Evolutionary conservation across 2,113 vertebrate species (phyloP).

Genomic region (Callorhinus ursinus): DNA sequence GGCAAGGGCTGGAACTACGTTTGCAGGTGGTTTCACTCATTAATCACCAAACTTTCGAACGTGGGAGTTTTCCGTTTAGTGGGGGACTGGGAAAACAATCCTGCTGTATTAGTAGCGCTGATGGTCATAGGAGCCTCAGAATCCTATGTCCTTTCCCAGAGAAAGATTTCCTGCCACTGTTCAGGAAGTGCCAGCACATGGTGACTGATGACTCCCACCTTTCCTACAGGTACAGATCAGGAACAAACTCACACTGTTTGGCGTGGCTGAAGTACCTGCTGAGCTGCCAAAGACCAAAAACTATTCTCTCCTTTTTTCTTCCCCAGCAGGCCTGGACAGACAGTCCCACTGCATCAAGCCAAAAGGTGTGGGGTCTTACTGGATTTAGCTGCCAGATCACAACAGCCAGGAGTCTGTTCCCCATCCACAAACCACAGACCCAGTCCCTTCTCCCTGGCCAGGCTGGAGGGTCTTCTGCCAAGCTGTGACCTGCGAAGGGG

Average conservation of each 20-base stretch:
- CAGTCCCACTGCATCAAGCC: not conserved
- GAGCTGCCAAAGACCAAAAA: not conserved
- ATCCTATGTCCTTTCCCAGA: not conserved
- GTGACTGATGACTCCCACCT: not conserved
- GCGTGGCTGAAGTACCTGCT: not conserved
- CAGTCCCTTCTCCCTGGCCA: not conserved
- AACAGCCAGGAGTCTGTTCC: not conserved
- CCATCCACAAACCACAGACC: constrained; percentile 6
- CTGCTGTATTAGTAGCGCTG: not conserved
- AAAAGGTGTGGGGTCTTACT: not conserved
- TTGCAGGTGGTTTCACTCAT: not conserved
- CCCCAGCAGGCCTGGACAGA: not conserved
- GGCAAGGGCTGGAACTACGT: not conserved
- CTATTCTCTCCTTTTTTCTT: not conserved
- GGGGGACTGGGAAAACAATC: not conserved
- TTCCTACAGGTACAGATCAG: not conserved
- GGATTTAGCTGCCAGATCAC: not conserved
- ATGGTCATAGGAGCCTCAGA: not conserved
- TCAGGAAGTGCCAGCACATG: not conserved
- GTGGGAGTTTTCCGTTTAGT: not conserved
- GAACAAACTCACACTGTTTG: not conserved
- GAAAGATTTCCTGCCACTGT: not conserved
- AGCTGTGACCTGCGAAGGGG: not conserved
- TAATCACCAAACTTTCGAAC: not conserved
- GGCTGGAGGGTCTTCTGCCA: not conserved